Percentiles rank a stretch among this genome's conserved stretches.
Evolutionary conservation across 1,140 invertebrate genomes (phyloP).

Genomic region (Goniozus legneri): DNA sequence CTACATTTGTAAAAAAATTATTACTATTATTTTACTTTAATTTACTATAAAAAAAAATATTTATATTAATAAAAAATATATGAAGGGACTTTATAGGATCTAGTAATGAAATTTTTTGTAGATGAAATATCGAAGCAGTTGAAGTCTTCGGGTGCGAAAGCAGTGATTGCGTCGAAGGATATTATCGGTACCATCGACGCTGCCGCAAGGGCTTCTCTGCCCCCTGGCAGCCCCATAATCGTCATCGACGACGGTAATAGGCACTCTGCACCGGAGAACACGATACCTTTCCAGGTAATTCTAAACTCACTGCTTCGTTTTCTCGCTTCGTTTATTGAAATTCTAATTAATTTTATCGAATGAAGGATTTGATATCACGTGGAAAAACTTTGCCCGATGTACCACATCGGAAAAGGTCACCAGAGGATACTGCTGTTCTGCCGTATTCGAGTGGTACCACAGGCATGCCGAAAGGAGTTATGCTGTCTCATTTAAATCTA

Average conservation of each 20-base stretch:
- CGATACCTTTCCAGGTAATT: constrained; percentile 40
- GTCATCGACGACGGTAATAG: constrained; percentile 36
- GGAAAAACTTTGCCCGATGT: constrained; percentile 37
- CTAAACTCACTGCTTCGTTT: neutral
- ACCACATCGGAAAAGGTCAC: constrained; percentile 18
- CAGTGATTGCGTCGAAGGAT: constrained; percentile 63
- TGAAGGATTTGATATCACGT: constrained; percentile 40
- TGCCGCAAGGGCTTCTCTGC: constrained; percentile 19
- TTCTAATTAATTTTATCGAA: constrained; percentile 7
- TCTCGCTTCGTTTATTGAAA: neutral
- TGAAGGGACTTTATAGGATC: neutral
- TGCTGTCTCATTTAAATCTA: constrained; percentile 77
- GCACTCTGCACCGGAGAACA: constrained; percentile 28
- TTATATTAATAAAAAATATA: neutral
- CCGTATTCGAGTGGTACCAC: constrained; percentile 86
- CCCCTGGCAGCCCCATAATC: constrained; percentile 28
- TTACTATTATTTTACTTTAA: no score
- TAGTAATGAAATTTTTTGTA: constrained; percentile 51
- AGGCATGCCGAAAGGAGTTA: constrained; percentile 86
- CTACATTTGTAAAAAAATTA: no score
- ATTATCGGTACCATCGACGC: constrained; percentile 39
- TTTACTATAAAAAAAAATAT: no score
- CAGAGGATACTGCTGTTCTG: constrained; percentile 57
- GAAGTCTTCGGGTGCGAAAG: constrained; percentile 61
- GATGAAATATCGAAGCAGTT: constrained; percentile 76